Base-by-base conservation (phyloP, 1,140 invertebrate species). In the Bacillus rossius region DNA sequence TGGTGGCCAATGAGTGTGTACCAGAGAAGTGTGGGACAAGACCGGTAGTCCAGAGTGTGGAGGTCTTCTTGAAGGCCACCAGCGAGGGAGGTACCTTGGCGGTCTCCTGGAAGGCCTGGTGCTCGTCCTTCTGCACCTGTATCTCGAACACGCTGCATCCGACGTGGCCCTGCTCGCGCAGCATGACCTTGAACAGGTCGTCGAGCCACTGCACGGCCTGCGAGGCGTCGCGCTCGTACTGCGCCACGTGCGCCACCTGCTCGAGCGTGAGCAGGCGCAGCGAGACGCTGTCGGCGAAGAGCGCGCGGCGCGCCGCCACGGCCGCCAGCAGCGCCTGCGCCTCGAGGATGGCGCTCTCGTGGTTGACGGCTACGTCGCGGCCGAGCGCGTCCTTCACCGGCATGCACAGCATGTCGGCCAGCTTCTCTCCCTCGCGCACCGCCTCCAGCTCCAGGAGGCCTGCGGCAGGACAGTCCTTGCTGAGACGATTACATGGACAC, bases 381-480 rank as follows among this genome's bases (percentile, higher is more conserved):
- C 87, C 86, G 52, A 87, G 75, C 0, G 87, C 86, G 72, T 91
- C 88, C 73, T 91, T 90, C 41, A 90, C 81, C 8, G 88, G 87
- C 77, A 89, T 84, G 7, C 87, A 86, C 50, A 91, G 76, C 70
- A 91, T 81, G 71, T 91, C 88, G 20, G 87, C 83, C 25, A 92
- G 73, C 65, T 86, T 88, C 71, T 91, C 87, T 14, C 88, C 88
- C 73, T 89, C 87, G 63, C 83, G 81, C n/a, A 84, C 76, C 55
- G 89, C 77, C 68, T 88, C 83, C 48, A 77, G 76, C 70, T 85
- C 85, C 47, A 87, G 75, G 26, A 74, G 72, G 66, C 83, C 87
- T 84, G 67, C 57, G 67, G 65, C 38, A 40, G n/a, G n/a, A 10
- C 8, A 51, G 25, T 4, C 19, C 49, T 51, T 7, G 20, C 34